Evolutionary conservation across 2,888 invertebrate species (phyloP), one percentile per base, ranked within the genome.

Genomic region (Mechanitis messenoides): DNA sequence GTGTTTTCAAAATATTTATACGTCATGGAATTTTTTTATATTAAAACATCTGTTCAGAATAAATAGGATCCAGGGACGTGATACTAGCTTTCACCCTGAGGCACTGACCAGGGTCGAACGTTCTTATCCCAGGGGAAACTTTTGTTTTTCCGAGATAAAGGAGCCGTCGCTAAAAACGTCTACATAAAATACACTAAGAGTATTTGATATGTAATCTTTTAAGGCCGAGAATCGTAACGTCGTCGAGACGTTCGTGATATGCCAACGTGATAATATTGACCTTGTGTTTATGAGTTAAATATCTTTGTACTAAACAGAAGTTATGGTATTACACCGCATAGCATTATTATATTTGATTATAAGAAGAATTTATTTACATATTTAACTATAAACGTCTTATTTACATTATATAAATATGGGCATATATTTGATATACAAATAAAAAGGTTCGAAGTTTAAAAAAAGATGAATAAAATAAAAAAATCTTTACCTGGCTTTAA

Each of bases 201-300:
- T 42, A 63, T 59, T 59, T 59, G 59, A 63, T 63, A 56, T 57
- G 62, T 62, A 60, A 62, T 63, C 62, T 63, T 63, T 63, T 59
- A 33, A 57, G 62, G 62, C 54, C 60, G 62, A 59, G 60, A 63
- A 63, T 56, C 57, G 59, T 60, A 59, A 63, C 57, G 62, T 60
- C 46, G 56, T 60, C 53, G 53, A 47, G 53, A 60, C 54, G 53
- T 63, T 63, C 62, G 53, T 63, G 62, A 60, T 56, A 50, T 31
- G n/a, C 50, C 7, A 6, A 31, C 50, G 47, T 55, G 33, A 42
- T 53, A 42, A 63, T 42, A 60, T 63, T 57, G 62, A 57, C 62
- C 56, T 60, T 50, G 5, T 31, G 7, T 31, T 50, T 50, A 50
- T 31, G 50, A 31, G 50, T 5, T 6, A 31, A 31, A 50, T 50